These are phyloP conservation scores for Drosophila antonietae DNA, from an alignment of 2,888 invertebrate species.

Conservation along the genomic window DNA sequence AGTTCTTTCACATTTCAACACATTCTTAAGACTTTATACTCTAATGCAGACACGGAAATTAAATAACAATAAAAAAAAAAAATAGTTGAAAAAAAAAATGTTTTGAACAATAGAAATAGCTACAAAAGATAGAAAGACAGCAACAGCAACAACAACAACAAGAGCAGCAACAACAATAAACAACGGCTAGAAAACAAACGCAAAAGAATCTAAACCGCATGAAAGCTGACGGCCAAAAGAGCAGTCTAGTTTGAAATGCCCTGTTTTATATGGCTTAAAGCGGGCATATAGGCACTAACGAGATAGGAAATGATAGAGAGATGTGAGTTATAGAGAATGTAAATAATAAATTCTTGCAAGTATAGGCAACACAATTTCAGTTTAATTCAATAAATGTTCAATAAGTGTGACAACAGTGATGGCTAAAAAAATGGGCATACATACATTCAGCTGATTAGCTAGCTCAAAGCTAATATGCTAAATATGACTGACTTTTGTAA, in stretches of 20 bases:
- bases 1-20: conserved; percentile 1
- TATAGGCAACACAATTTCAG: background rate
- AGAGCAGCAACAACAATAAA: conserved; percentile 8
- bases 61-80: conserved; percentile 47
- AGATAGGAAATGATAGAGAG: background rate
- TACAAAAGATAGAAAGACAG: conserved; percentile 41
- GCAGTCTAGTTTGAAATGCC: conserved; percentile 33
- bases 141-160: conserved; percentile 23
- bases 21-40: conserved; percentile 2
- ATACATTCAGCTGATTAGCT: no score
- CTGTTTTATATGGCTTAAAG: background rate
- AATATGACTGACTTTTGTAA: no score
- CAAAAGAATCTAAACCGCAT: conserved; percentile 57
- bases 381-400: no score
- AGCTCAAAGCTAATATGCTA: no score
- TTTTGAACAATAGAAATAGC: conserved; percentile 43
- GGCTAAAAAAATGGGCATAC: background rate
- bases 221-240: conserved; percentile 50
- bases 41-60: conserved; percentile 41
- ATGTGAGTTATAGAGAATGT: no score
- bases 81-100: conserved; percentile 27
- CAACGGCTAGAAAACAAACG: conserved; percentile 23
- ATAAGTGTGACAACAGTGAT: background rate
- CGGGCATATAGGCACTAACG: conserved; percentile 2
- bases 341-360: background rate